A percentile compares a stretch with the other conserved stretches of the same genome.
These are phyloP conservation scores for Aleiodes testaceus DNA, from an alignment of 2,888 invertebrate genomes.

Conservation along the genomic window DNA sequence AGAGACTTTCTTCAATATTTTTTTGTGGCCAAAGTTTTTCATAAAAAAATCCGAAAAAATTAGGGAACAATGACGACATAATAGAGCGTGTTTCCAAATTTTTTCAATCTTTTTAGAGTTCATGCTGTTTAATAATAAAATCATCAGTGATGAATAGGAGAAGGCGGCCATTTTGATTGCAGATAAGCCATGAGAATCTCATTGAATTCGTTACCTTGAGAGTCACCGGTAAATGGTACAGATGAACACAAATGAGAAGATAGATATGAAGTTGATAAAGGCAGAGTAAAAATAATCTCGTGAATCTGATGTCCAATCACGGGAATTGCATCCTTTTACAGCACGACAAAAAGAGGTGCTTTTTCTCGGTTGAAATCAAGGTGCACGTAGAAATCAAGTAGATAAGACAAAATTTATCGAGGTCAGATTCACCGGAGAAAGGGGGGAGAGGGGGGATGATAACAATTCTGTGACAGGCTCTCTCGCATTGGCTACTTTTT, in stretches of 20 bases:
- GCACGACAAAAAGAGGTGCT: constrained; percentile 37
- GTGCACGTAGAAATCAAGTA: constrained; percentile 25
- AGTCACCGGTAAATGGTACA: constrained; percentile 9
- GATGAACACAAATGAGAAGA: constrained; percentile 25
- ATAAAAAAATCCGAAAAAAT: no score
- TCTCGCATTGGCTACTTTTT: no score
- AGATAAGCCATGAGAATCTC: background rate
- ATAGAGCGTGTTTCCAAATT: no score
- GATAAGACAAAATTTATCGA: constrained; percentile 52
- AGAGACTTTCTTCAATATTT: no score
- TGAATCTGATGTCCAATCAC: constrained; percentile 18
- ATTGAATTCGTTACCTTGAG: background rate
- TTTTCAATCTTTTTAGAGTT: no score
- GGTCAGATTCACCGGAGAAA: constrained; percentile 46
- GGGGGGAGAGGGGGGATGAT: constrained; percentile 34
- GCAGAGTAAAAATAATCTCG: constrained; percentile 14
- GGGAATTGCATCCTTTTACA: constrained; percentile 42
- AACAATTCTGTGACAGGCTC: background rate
- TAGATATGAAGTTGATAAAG: constrained; percentile 9
- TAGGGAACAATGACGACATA: no score
- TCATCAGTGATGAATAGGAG: no score
- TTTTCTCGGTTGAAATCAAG: constrained; percentile 22
- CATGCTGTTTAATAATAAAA: no score
- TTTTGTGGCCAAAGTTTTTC: no score
- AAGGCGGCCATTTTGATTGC: no score